These are phyloP conservation scores for Neosalanx taihuensis DNA, from an alignment of 2,797 vertebrate species.

Conservation along the genomic window DNA sequence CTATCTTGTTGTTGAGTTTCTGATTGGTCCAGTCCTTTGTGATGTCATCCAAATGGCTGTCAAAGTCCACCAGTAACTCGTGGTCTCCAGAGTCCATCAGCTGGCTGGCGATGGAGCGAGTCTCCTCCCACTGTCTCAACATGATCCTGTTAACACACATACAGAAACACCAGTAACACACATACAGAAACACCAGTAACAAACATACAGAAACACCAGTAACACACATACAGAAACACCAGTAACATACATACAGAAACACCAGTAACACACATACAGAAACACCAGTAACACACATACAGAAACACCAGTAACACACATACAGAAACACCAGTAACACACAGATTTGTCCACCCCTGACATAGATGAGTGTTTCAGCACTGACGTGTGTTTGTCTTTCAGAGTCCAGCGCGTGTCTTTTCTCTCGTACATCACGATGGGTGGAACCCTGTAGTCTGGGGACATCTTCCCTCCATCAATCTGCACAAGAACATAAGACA, in stretches of 20 bases:
- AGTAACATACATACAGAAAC: not conserved
- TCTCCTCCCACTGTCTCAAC: slow-evolving; percentile 89
- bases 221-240: not conserved
- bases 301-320: not conserved
- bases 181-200: not conserved
- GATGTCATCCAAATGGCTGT: slow-evolving; percentile 89
- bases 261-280: not conserved
- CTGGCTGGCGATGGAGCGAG: slow-evolving; percentile 75
- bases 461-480: slow-evolving; percentile 84
- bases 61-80: slow-evolving; percentile 80
- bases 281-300: not conserved
- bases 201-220: not conserved
- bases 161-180: not conserved
- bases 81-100: slow-evolving; percentile 80
- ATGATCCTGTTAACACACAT: slow-evolving; percentile 75
- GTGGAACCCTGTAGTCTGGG: slow-evolving; percentile 77
- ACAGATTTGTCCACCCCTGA: too few species aligned
- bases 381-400: slow-evolving; percentile 91
- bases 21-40: slow-evolving; percentile 91
- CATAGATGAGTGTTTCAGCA: not conserved
- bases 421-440: slow-evolving; percentile 84
- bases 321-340: not conserved
- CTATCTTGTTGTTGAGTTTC: slow-evolving; percentile 81
- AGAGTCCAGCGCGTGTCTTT: slow-evolving; percentile 79
- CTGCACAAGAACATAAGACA: slow-evolving; percentile 51